Evolutionary conservation across 53 echinoderm and acorn worm genomes (phyloP).

Genomic region (Mesocentrotus franciscanus): DNA sequence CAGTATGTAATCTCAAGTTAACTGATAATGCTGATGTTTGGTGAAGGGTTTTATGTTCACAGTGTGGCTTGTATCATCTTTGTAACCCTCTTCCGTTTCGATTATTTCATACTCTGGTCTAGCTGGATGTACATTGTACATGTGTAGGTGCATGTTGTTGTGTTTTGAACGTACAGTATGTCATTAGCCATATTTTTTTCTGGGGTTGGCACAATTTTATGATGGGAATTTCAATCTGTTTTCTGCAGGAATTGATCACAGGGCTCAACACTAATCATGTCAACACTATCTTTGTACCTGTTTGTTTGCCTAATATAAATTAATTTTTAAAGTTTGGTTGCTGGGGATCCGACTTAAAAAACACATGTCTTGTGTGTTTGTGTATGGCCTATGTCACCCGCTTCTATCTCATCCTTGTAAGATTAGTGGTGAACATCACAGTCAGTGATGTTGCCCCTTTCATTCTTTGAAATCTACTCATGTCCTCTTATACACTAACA

Average conservation of each 20-base stretch:
- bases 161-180: background rate
- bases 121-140: background rate
- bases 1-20: background rate
- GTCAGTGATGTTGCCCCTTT: background rate
- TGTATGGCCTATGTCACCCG: too few species aligned
- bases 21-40: background rate
- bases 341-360: background rate
- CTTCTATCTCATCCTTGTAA: background rate
- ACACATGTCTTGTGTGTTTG: background rate
- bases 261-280: background rate
- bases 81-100: background rate
- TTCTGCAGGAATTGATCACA: background rate
- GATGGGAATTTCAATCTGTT: background rate
- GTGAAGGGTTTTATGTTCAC: background rate
- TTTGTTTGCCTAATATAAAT: background rate
- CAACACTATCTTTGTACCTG: background rate
- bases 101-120: background rate
- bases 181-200: background rate
- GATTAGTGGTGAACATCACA: background rate
- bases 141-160: background rate
- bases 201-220: background rate
- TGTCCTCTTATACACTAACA: background rate
- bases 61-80: slow-evolving; percentile 15
- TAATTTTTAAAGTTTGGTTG: background rate
- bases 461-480: background rate